Conservation (phyloP, 2,888 invertebrate species). For the Dryococelus australis region DNA sequence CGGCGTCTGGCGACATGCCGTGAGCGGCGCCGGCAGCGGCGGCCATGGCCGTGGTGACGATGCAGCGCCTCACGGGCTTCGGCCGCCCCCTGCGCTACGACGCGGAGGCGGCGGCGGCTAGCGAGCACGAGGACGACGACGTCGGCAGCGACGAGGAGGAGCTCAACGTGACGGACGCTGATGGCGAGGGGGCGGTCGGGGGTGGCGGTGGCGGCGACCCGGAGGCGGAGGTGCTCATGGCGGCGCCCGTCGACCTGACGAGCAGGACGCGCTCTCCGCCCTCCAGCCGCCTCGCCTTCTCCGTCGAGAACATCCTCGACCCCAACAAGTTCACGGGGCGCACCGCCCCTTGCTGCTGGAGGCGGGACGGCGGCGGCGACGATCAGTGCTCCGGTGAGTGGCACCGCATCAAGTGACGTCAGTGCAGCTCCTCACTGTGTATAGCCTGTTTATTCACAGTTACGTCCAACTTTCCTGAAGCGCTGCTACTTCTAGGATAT, state of each 20-base stretch:
- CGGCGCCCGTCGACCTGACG: conserved; percentile 45
- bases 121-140: conserved; percentile 28
- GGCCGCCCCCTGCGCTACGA: conserved; percentile 28
- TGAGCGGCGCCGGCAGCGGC: conserved; percentile 16
- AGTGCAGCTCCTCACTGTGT: conserved; percentile 36
- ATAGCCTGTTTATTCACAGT: conserved; percentile 19
- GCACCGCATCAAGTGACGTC: conserved; percentile 50
- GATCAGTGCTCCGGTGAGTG: conserved; percentile 33
- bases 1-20: neutral
- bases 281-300: conserved; percentile 73
- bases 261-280: conserved; percentile 31
- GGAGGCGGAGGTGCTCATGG: conserved; percentile 38
- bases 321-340: conserved; percentile 87
- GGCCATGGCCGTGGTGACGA: conserved; percentile 44
- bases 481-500: too few species aligned
- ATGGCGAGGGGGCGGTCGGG: neutral
- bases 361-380: conserved; percentile 41
- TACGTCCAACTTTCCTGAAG: too few species aligned
- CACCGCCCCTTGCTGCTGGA: conserved; percentile 52
- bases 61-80: conserved; percentile 40
- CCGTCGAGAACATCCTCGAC: conserved; percentile 89
- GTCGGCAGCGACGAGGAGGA: conserved; percentile 39
- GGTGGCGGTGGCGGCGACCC: conserved; percentile 43
- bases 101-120: conserved; percentile 29
- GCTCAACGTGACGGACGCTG: conserved; percentile 35